Base-by-base conservation (phyloP, 2,113 vertebrate species). In the Crotophaga sulcirostris region DNA sequence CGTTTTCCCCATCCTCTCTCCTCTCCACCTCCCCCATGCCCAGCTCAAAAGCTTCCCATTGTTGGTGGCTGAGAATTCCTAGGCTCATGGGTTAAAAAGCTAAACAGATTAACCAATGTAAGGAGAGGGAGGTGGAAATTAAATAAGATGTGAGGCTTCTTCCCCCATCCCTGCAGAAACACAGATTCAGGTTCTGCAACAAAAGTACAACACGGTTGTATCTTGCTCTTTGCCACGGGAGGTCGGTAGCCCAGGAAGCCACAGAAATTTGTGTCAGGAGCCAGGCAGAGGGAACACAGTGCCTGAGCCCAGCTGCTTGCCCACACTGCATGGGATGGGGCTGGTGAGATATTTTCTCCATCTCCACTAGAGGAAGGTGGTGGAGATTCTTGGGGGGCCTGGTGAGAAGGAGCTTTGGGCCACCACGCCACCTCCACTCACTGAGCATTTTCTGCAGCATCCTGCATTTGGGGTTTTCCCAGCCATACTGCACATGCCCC, bases 161-260 rank as follows among this genome's bases (percentile, higher is more conserved):
- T 70, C 54, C 9, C 55, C 59, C 6, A 9, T 69, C 83, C 63
- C 73, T 5, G 52, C 77, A 69, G 72, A 80, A 89, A 38, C 76
- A 28, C 0, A 6, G 76, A 34, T 55, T 49, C 26, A 11, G 59
- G 83, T 44, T 84, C 64, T 7, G 11, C 54, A 7, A 44, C n/a
- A 28, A 3, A 38, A 63, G 47, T 2, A 2, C 18, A 0, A 3
- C 54, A 0, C 0, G 8, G 90, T 4, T 2, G 64, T 3, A 28
- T 5, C 45, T 17, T 2, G 2, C 29, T 73, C 45, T 20, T 4
- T 0, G 2, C 33, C 49, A 1, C 31, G 1, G 54, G 60, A 66
- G 38, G 3, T 44, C 29, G 15, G 0, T 0, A 24, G 25, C 59
- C 23, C 3, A 1, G 38, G 18, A 56, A 38, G 3, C 2, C 0